Conservation (phyloP, 2,113 vertebrate species). For the Centropristis striata region DNA sequence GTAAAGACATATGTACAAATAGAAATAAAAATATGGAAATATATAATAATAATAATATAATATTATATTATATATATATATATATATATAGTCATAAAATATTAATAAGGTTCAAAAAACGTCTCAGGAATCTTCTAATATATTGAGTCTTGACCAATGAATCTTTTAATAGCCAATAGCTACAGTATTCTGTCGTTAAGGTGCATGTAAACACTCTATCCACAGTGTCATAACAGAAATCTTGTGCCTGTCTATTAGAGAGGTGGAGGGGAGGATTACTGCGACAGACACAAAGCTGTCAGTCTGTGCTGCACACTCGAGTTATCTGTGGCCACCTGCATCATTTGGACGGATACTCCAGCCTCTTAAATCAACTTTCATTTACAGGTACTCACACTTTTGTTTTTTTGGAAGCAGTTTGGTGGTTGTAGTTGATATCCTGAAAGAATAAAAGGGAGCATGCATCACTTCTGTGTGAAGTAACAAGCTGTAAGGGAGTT, state of each 20-base stretch:
- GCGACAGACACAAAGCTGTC: constrained; percentile 46
- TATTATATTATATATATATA: too few species aligned
- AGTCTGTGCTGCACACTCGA: constrained; percentile 9
- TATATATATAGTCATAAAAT: too few species aligned
- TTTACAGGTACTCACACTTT: constrained; percentile 44
- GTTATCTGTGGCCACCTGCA: neutral
- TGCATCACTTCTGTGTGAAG: constrained; percentile 4
- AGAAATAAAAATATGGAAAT: too few species aligned
- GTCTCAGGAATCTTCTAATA: neutral
- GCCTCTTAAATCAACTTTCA: neutral
- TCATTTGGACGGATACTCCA: constrained; percentile 27
- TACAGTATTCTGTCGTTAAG: neutral
- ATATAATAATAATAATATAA: too few species aligned
- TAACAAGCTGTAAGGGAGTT: constrained; percentile 25
- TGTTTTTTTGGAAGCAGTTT: neutral
- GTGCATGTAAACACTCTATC: constrained; percentile 12
- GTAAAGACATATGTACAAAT: too few species aligned
- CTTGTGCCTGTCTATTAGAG: constrained; percentile 46
- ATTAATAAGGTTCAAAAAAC: neutral
- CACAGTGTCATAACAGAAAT: constrained; percentile 1
- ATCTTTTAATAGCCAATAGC: neutral
- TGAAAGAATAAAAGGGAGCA: neutral
- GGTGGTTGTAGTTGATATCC: neutral
- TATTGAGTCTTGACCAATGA: neutral
- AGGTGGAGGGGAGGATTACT: constrained; percentile 25